Percentiles rank a stretch among this genome's conserved stretches.
Evolutionary conservation across 2,113 vertebrate genomes (phyloP).

Genomic region (Grammomys dolichurus): DNA sequence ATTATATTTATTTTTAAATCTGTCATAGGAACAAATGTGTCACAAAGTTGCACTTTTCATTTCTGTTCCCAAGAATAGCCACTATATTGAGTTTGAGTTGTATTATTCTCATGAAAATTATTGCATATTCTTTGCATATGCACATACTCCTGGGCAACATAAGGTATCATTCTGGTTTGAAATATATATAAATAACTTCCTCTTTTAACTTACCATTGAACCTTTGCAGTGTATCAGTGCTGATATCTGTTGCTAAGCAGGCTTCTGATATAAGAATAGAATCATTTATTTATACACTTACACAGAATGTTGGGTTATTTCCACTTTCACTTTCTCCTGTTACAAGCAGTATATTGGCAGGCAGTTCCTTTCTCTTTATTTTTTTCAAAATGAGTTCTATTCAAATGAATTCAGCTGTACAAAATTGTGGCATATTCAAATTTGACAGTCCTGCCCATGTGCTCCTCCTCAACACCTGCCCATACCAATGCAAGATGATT

Average conservation of each 20-base stretch:
- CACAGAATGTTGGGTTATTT: constrained; percentile 51
- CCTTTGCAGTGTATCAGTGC: not conserved
- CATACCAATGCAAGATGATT: not conserved
- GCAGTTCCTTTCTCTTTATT: not conserved
- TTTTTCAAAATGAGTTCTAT: constrained; percentile 49
- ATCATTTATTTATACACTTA: constrained; percentile 26
- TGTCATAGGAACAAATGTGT: not conserved
- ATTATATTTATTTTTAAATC: not conserved
- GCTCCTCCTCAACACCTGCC: constrained; percentile 70
- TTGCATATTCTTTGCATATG: not conserved
- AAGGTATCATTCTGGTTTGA: not conserved
- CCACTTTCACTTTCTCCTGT: not conserved
- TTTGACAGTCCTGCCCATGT: not conserved
- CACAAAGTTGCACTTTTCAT: not conserved
- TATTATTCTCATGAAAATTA: not conserved
- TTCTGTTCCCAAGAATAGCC: not conserved
- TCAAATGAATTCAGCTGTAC: constrained; percentile 68
- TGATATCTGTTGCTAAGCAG: not conserved
- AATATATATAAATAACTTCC: not conserved
- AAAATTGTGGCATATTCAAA: constrained; percentile 37
- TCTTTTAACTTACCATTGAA: constrained; percentile 5
- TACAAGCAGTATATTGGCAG: constrained; percentile 51
- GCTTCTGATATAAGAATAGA: constrained; percentile 35
- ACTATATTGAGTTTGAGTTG: not conserved
- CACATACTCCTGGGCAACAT: not conserved